phyloP scores from a whole-genome alignment of 1,140 invertebrate genomes.

The Drosophila truncata region DNA sequence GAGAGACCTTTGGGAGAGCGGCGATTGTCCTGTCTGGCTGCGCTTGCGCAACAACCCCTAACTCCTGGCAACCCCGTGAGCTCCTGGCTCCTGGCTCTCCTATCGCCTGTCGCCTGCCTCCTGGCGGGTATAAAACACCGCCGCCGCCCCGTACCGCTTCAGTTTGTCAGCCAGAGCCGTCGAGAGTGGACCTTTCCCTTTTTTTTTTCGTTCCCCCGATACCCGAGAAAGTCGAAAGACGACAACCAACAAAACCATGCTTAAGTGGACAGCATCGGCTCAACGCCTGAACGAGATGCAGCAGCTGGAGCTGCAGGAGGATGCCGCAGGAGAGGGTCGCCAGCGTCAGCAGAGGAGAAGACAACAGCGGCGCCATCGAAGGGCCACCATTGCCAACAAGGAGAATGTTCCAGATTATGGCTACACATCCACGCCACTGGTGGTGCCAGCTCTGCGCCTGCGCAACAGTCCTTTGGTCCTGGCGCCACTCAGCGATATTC shows the following conservation, averaged over 20 bases:
- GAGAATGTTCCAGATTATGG: slow-evolving; percentile 57
- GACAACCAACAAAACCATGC: slow-evolving; percentile 41
- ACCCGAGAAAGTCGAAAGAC: slow-evolving; percentile 9
- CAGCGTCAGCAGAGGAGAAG: slow-evolving; percentile 8
- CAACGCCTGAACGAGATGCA: slow-evolving; percentile 56
- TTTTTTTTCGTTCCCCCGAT: slow-evolving; percentile 9
- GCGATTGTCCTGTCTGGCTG: slow-evolving; percentile 37
- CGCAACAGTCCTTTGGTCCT: slow-evolving; percentile 75
- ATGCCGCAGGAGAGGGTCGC: neutral
- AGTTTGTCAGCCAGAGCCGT: slow-evolving; percentile 84
- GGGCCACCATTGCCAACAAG: slow-evolving; percentile 63
- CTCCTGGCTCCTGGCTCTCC: neutral
- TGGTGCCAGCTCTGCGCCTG: slow-evolving; percentile 33
- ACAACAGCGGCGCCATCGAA: slow-evolving; percentile 44
- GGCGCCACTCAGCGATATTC: slow-evolving; percentile 76
- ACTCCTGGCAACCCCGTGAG: slow-evolving; percentile 2
- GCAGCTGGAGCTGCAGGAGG: slow-evolving; percentile 4
- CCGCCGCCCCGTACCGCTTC: slow-evolving; percentile 55
- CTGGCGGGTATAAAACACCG: slow-evolving; percentile 62
- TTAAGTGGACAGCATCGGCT: slow-evolving; percentile 81
- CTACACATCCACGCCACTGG: slow-evolving; percentile 69
- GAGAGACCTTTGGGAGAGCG: neutral
- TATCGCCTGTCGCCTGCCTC: neutral
- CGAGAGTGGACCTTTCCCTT: slow-evolving; percentile 33
- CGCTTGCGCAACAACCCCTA: slow-evolving; percentile 79